Conservation (phyloP, 2,113 vertebrate species). For the Platanista minor region DNA sequence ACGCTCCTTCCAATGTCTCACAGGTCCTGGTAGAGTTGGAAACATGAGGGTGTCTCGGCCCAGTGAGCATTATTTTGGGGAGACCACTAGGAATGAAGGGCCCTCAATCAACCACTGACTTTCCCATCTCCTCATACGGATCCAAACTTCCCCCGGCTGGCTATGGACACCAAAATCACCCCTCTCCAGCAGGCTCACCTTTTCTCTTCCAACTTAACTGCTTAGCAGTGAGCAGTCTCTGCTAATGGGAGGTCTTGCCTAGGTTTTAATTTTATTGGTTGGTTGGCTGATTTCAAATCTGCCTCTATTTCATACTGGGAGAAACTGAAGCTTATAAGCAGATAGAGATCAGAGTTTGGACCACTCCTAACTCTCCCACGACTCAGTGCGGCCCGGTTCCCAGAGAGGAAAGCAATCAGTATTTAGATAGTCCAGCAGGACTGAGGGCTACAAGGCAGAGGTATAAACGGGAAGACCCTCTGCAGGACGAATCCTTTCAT, state of each 20-base stretch:
- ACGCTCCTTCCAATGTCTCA: background rate
- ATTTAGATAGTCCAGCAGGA: slow-evolving; percentile 31
- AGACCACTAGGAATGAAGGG: background rate
- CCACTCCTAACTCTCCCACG: background rate
- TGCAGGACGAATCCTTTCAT: background rate
- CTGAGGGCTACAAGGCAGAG: slow-evolving; percentile 30
- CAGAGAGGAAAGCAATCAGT: background rate
- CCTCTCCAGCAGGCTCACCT: background rate
- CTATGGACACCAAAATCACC: background rate
- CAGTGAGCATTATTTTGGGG: background rate
- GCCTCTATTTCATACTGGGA: background rate
- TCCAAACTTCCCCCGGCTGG: background rate
- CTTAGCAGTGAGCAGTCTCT: background rate
- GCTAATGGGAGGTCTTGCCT: background rate
- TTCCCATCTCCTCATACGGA: background rate
- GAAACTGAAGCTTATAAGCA: background rate
- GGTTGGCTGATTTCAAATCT: background rate
- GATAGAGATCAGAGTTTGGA: background rate
- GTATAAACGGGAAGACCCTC: background rate
- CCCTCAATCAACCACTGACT: background rate
- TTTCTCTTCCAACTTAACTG: background rate
- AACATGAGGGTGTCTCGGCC: background rate
- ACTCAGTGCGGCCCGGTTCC: background rate
- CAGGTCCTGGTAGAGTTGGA: background rate
- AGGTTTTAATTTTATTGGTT: background rate